Conservation (phyloP, 2,113 vertebrate genomes). For the Fulmarus glacialis region DNA sequence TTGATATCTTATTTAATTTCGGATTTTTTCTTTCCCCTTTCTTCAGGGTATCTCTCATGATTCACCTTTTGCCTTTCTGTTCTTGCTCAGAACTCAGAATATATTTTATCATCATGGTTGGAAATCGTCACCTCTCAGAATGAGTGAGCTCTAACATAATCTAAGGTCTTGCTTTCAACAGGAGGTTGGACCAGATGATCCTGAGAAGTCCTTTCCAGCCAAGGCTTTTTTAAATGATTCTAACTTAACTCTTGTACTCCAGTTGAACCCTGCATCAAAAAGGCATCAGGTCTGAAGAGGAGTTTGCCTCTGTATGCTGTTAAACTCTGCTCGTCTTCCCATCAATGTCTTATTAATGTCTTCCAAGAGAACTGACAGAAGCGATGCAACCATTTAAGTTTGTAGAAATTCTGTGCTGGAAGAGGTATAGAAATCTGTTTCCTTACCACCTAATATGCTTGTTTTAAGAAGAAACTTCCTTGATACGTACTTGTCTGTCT, state of each 20-base stretch:
- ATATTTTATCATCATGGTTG: not conserved
- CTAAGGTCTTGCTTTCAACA: not conserved
- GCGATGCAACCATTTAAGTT: not conserved
- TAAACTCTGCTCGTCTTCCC: not conserved
- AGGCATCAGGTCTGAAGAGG: not conserved
- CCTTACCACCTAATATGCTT: not conserved
- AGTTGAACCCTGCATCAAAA: not conserved
- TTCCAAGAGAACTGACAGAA: not conserved
- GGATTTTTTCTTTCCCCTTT: not conserved
- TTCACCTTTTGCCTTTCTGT: not conserved
- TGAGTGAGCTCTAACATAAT: not conserved
- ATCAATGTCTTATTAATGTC: not conserved
- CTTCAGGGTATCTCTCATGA: not conserved
- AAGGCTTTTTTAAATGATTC: not conserved
- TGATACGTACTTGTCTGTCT: not conserved
- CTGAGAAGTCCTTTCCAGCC: not conserved
- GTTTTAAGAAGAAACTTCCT: not conserved
- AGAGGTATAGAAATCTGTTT: not conserved
- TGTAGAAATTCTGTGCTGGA: not conserved
- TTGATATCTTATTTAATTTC: not conserved
- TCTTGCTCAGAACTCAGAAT: not conserved
- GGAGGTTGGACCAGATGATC: not conserved
- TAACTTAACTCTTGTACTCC: not conserved
- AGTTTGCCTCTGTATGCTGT: not conserved
- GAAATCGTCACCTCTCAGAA: not conserved